Conservation (phyloP, 2,113 vertebrate species). For the Salvator merianae region DNA sequence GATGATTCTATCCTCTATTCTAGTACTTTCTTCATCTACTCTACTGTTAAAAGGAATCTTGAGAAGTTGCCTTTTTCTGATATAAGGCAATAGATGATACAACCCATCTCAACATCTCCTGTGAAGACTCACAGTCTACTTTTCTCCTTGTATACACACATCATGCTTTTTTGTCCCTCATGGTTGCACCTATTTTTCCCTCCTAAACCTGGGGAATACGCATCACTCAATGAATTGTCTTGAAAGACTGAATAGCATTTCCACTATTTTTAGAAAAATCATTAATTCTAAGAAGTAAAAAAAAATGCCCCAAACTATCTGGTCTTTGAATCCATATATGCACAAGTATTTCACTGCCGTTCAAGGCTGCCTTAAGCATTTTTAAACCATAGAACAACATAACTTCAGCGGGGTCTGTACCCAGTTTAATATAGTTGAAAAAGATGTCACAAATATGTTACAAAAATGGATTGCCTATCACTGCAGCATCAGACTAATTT, state of each 20-base stretch:
- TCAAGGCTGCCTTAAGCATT: neutral
- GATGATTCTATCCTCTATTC: too few species aligned
- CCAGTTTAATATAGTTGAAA: neutral
- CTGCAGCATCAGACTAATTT: neutral
- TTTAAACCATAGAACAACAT: neutral
- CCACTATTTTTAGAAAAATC: constrained; percentile 24
- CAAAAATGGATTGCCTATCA: neutral
- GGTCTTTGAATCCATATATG: neutral
- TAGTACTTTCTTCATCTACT: too few species aligned
- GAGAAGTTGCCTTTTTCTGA: neutral
- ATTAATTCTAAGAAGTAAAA: neutral
- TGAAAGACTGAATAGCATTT: constrained; percentile 33
- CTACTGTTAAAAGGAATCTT: neutral
- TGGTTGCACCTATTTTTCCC: neutral
- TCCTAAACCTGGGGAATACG: neutral
- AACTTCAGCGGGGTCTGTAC: neutral
- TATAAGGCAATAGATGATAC: neutral
- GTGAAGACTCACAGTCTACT: neutral
- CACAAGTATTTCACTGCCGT: neutral
- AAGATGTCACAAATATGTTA: constrained; percentile 1
- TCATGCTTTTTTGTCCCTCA: neutral
- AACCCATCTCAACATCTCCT: neutral
- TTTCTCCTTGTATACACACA: neutral
- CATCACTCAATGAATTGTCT: constrained; percentile 14
- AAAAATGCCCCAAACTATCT: neutral